Evolutionary conservation across 2,888 invertebrate genomes (phyloP), one percentile per base, ranked within the genome.

Genomic region (Catocala fraxini): DNA sequence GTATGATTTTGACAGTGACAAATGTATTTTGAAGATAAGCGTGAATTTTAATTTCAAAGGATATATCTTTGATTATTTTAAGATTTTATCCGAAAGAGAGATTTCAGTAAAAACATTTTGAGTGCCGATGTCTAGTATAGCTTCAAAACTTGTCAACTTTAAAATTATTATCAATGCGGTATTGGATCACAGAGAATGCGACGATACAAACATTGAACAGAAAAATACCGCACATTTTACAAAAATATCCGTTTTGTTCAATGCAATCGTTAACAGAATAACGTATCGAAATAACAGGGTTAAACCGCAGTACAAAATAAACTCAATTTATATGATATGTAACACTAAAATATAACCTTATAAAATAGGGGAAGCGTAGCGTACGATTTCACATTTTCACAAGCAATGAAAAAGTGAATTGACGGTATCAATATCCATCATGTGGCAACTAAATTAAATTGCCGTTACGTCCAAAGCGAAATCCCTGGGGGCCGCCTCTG

Each of bases 361-460:
- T 70, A 73, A 66, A 70, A 70, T 51, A 39, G 60, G 59, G 69
- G 62, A 73, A 78, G 25, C 25, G 25, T 25, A 25, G 43, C 66
- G 53, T 68, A 72, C 68, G 57, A 68, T 68, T 63, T 68, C 65
- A 70, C 73, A 63, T 68, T 75, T 77, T 60, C 65, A 67, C 63
- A 65, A 59, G 59, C 68, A 63, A 71, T 78, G 68, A 75, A 82
- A 81, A 79, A 79, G 70, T 72, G 75, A 77, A 81, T 79, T 70
- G 73, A 56, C 62, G 65, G 71, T 73, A 80, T 80, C 80, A 81
- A 79, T 84, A 77, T 73, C 80, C 74, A 80, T 77, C 80, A 71
- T 72, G 76, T 71, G 68, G 71, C 62, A 70, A 75, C 70, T 79
- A 73, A 80, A 83, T 83, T 77, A 83, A 83, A 82, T 80, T 68